phyloP scores from a whole-genome alignment of 2,113 vertebrate genomes.

The Apus apus region DNA sequence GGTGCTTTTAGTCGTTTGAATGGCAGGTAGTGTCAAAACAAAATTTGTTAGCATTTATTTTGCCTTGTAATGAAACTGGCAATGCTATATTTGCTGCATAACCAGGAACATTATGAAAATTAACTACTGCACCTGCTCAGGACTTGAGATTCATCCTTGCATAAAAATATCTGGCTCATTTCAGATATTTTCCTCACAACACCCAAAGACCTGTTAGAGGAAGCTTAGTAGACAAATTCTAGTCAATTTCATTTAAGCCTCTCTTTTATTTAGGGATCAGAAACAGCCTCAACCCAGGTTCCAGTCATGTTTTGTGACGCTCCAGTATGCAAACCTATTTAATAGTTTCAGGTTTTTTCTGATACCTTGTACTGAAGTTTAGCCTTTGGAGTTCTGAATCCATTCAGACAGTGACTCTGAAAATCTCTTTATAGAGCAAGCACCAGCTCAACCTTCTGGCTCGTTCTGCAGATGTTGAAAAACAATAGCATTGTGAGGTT shows the following conservation, averaged over 20 bases:
- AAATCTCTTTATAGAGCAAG: neutral
- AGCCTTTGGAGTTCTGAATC: neutral
- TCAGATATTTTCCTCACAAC: neutral
- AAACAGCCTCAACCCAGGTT: neutral
- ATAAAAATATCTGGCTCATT: constrained; percentile 12
- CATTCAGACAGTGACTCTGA: neutral
- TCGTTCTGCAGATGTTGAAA: neutral
- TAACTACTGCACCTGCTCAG: constrained; percentile 56
- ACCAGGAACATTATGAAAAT: constrained; percentile 63
- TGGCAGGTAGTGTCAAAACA: constrained; percentile 68
- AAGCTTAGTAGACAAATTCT: neutral
- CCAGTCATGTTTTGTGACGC: neutral
- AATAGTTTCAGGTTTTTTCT: neutral
- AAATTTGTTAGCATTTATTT: constrained; percentile 55
- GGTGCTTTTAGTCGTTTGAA: constrained; percentile 44
- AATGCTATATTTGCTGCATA: constrained; percentile 54
- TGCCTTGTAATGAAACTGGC: constrained; percentile 35
- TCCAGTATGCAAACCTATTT: neutral
- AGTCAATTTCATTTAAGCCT: neutral
- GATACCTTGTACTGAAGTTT: neutral
- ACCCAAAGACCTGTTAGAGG: neutral
- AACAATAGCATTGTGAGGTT: neutral
- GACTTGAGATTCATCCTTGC: constrained; percentile 37
- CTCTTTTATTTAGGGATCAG: neutral
- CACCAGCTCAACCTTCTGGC: neutral